A percentile compares a stretch with the other conserved stretches of the same genome.
Conservation (phyloP, 53 echinoderm and acorn worm species). For the Holothuria scabra region DNA sequence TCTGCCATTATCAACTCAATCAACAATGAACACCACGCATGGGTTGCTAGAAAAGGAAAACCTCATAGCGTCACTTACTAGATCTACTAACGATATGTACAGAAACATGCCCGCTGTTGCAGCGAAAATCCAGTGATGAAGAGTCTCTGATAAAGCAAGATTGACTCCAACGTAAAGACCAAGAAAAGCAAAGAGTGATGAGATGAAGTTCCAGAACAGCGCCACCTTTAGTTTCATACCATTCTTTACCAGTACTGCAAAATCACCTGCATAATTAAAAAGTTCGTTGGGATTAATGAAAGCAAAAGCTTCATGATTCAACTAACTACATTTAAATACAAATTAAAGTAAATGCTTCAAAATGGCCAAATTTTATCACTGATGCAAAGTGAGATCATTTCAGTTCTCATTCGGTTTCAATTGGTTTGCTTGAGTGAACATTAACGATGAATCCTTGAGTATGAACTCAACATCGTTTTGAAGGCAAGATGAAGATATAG, state of each 20-base stretch:
- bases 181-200: conserved; percentile 74
- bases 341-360: too few species aligned
- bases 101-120: conserved; percentile 87
- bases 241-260: conserved; percentile 77
- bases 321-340: too few species aligned
- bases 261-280: conserved; percentile 67
- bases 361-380: too few species aligned
- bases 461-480: too few species aligned
- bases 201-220: conserved; percentile 76
- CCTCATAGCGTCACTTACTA: conserved; percentile 60
- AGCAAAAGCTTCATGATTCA: too few species aligned
- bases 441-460: too few species aligned
- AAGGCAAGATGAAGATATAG: too few species aligned
- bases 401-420: too few species aligned
- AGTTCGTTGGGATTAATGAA: too few species aligned
- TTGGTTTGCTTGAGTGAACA: too few species aligned
- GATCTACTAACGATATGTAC: conserved; percentile 82
- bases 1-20: background rate
- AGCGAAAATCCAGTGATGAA: conserved; percentile 88
- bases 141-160: conserved; percentile 60
- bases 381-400: too few species aligned
- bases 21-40: background rate
- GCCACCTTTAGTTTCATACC: conserved; percentile 80
- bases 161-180: conserved; percentile 84
- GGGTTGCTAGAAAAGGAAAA: too few species aligned